These are phyloP conservation scores for Channa argus DNA, from an alignment of 2,113 vertebrate species.

Conservation along the genomic window DNA sequence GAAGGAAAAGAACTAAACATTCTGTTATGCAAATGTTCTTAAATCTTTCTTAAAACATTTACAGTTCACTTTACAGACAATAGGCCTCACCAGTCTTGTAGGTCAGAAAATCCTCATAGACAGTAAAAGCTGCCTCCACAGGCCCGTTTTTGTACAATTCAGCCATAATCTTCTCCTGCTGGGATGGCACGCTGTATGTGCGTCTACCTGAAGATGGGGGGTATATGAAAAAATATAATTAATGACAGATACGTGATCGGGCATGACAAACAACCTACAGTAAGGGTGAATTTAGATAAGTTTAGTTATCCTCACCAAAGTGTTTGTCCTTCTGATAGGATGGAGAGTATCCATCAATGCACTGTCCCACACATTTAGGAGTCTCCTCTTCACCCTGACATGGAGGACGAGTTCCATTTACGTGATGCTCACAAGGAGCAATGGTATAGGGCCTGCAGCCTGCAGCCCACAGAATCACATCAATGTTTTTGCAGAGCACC, in stretches of 20 bases:
- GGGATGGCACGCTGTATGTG: slow-evolving; percentile 82
- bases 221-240: background rate
- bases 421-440: slow-evolving; percentile 91
- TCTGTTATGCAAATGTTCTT: too few relatives aligned
- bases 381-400: slow-evolving; percentile 87
- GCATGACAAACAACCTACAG: background rate
- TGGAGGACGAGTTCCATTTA: slow-evolving; percentile 88
- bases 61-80: too few relatives aligned
- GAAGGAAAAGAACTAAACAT: too few relatives aligned
- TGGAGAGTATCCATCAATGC: slow-evolving; percentile 84
- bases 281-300: fast-evolving
- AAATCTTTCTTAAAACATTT: too few relatives aligned
- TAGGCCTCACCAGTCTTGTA: slow-evolving; percentile 89
- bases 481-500: background rate
- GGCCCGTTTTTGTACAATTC: slow-evolving; percentile 93
- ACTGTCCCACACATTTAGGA: slow-evolving; percentile 84
- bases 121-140: slow-evolving; percentile 88
- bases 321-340: slow-evolving; percentile 90
- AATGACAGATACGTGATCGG: background rate
- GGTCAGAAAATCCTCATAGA: slow-evolving; percentile 89
- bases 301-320: slow-evolving; percentile 81
- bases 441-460: slow-evolving; percentile 92
- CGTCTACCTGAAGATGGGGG: slow-evolving; percentile 73
- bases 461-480: slow-evolving; percentile 57
- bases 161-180: slow-evolving; percentile 89